phyloP scores from a whole-genome alignment of 2,888 invertebrate species.

The Apotomis turbidana region DNA sequence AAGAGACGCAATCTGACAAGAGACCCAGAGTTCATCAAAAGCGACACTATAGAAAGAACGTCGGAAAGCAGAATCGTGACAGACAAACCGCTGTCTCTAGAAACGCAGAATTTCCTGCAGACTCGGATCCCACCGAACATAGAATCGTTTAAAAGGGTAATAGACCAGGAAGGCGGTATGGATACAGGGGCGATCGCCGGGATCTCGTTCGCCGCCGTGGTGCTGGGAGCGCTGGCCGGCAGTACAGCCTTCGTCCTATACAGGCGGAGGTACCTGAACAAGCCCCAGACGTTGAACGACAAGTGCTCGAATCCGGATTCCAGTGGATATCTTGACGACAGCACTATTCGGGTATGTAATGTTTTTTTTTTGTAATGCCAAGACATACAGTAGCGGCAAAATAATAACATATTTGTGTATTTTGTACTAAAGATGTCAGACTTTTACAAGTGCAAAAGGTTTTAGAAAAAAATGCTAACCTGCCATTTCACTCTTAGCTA shows the following conservation, averaged over 20 bases:
- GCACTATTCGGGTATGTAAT: slow-evolving; percentile 90
- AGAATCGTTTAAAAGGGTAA: slow-evolving; percentile 72
- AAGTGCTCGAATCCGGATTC: slow-evolving; percentile 94
- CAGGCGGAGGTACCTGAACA: slow-evolving; percentile 89
- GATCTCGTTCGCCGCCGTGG: slow-evolving; percentile 87
- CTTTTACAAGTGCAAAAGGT: too few relatives aligned
- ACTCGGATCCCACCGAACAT: slow-evolving; percentile 73
- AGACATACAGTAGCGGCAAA: too few relatives aligned
- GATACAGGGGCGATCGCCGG: slow-evolving; percentile 87
- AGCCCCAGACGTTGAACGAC: slow-evolving; percentile 92
- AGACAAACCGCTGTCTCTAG: slow-evolving; percentile 74
- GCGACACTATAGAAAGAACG: slow-evolving; percentile 62
- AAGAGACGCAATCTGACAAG: slow-evolving; percentile 69
- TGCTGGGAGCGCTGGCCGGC: slow-evolving; percentile 85
- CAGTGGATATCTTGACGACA: slow-evolving; percentile 94
- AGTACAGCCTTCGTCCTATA: slow-evolving; percentile 88
- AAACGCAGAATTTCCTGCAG: slow-evolving; percentile 70
- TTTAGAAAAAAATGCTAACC: too few relatives aligned
- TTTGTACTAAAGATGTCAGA: too few relatives aligned
- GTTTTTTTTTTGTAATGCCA: neutral
- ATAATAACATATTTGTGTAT: neutral
- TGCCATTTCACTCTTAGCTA: too few relatives aligned
- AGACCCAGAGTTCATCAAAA: slow-evolving; percentile 65
- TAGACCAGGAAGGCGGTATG: slow-evolving; percentile 72
- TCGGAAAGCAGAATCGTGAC: slow-evolving; percentile 75